Conservation (phyloP, 2,888 invertebrate genomes). For the Pristionchus arcanus region DNA sequence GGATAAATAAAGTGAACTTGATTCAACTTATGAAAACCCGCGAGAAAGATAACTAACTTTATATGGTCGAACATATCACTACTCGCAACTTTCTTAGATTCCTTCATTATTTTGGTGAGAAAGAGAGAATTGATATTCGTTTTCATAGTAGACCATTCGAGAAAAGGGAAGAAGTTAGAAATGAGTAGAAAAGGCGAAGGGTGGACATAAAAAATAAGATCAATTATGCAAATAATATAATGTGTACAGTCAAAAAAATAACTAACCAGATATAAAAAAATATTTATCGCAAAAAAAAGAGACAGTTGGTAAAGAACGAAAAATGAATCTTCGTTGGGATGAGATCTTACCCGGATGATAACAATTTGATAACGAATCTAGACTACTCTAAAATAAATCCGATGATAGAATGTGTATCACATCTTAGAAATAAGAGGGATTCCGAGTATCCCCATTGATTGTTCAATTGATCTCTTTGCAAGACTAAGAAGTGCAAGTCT, state of each 20-base stretch:
- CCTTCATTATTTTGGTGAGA: conserved; percentile 19
- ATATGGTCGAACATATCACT: not conserved
- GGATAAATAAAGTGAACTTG: no score
- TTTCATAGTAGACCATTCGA: conserved; percentile 34
- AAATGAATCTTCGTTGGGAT: not conserved
- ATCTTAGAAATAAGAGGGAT: conserved; percentile 32
- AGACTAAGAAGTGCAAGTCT: conserved; percentile 38
- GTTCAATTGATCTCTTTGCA: not conserved
- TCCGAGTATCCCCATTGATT: conserved; percentile 6
- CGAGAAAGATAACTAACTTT: not conserved
- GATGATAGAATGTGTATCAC: not conserved
- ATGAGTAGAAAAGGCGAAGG: not conserved
- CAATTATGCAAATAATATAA: no score
- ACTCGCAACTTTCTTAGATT: not conserved
- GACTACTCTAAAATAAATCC: not conserved
- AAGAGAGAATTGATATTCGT: conserved; percentile 16
- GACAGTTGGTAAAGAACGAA: not conserved
- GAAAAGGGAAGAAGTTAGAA: not conserved
- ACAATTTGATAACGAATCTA: not conserved
- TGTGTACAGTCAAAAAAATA: not conserved
- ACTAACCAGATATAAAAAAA: not conserved
- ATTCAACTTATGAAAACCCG: not conserved
- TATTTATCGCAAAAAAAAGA: not conserved
- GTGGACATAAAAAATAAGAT: not conserved
- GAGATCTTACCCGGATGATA: not conserved